Evolutionary conservation across 2,113 vertebrate species (phyloP), one percentile per base, ranked within the genome.

Genomic region (Dascyllus trimaculatus): DNA sequence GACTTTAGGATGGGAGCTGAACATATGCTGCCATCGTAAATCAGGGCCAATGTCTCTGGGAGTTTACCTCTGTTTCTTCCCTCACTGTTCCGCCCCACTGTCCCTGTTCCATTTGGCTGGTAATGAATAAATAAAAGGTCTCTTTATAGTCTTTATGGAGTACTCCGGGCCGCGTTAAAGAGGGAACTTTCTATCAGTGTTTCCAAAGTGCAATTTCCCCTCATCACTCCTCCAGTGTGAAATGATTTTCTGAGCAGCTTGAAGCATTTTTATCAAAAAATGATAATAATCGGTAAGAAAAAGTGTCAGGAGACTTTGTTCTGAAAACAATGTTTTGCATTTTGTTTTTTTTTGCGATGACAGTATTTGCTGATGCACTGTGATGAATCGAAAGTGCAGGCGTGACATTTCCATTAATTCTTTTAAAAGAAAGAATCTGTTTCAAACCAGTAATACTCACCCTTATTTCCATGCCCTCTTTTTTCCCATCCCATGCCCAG

Each of bases 401-500:
- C 9, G 59, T 70, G 60, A 68, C 43, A 32, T 45, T 48, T 80
- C 48, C 25, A 17, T 78, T 54, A 0, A 32, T 35, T 35, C 32
- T 48, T 40, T 11, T 0, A 21, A 5, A 4, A 21, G 59, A 19
- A 46, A 21, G 18, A 75, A 43, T 56, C 17, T 1, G 2, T 69
- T 71, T 62, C 24, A 61, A 63, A 51, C 14, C 25, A 81, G 18
- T 71, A 26, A 76, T 45, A 84, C 97, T 97, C 93, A 99, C 98
- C 97, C 97, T 96, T 92, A 96, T 94, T 75, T 98, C 97, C 91
- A 97, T 96, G 72, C 95, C 95, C 79, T 99, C 98, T 87, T 97
- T 99, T 95, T 99, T 98, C 86, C 98, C 98, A 91, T 99, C 98
- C 98, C 98, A 99, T 66, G 98, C 97, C 98, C 98, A 99, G 92